Evolutionary conservation across 2,888 invertebrate genomes (phyloP).

Genomic region (Zaprionus bogoriensis): DNA sequence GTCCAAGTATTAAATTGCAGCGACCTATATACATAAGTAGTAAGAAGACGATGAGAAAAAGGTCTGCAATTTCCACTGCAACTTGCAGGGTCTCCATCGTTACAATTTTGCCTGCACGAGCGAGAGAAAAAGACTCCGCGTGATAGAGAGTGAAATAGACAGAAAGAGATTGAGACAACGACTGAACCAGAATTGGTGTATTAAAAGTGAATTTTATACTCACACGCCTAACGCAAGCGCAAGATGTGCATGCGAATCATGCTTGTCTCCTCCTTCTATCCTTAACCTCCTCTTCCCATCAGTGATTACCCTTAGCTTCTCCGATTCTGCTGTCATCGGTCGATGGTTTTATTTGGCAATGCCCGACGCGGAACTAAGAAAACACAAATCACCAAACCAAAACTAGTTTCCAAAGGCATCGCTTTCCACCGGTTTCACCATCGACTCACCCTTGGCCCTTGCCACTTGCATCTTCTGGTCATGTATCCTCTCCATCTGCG

Average conservation of each 20-base stretch:
- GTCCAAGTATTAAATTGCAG: constrained; percentile 80
- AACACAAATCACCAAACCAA: too few species aligned
- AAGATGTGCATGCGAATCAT: not conserved
- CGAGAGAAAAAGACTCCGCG: not conserved
- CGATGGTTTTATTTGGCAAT: constrained; percentile 33
- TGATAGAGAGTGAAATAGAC: too few species aligned
- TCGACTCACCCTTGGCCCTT: not conserved
- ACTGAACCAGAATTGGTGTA: not conserved
- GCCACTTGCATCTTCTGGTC: constrained; percentile 7
- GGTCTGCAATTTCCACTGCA: not conserved
- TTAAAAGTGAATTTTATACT: constrained; percentile 39
- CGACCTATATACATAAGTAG: constrained; percentile 80
- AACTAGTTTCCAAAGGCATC: constrained; percentile 55
- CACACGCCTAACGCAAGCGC: constrained; percentile 21
- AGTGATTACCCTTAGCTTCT: too few species aligned
- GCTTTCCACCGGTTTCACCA: constrained; percentile 31
- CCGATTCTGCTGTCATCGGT: not conserved
- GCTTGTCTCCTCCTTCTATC: not conserved
- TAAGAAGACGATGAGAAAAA: constrained; percentile 2
- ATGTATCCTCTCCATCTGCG: too few species aligned
- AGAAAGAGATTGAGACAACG: too few species aligned
- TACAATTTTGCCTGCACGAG: not conserved
- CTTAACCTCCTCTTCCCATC: not conserved
- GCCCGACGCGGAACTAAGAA: constrained; percentile 61
- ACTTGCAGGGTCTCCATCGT: constrained; percentile 19